Base-by-base conservation (phyloP, 2,797 vertebrate genomes). In the Rhabdophis nuchalis region DNA sequence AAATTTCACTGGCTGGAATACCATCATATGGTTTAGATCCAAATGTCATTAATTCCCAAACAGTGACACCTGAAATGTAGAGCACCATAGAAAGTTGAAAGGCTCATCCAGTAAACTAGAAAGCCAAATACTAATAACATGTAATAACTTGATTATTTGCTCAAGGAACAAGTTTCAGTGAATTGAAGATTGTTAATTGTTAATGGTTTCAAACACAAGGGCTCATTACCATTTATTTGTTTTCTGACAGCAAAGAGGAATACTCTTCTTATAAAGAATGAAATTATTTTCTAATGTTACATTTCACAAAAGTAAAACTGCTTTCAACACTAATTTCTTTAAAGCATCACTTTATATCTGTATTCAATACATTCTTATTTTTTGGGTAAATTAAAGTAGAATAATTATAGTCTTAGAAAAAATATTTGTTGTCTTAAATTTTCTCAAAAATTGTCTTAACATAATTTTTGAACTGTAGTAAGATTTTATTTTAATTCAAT, bases 1-100 rank as follows among this genome's bases (percentile, higher is more conserved):
- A 97, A 93, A 99, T 98, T 93, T 99, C 98, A 10, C 97, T 98
- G 64, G 99, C 98, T 0, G 98, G 98, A 90, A 99, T 99, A n/a
- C 98, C 98, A 0, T 99, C 98, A 0, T 99, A 99, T 0, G 99
- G 99, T 94, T 99, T 99, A 88, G 97, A 98, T 8, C 99, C 99
- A 29, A 99, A 99, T 0, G 99, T 99, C 99, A 99, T 99, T 95
- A 99, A 93, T 97, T 99, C 99, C 99, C 99, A 99, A 27, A 99
- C 98, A 0, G 99, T 99, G 94, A 99, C 99, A 46, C 99, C 99
- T 98, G 96, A 56, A 91, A 27, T n/a, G 50, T 46, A 87, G 57
- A 95, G 77, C 23, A 90, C 82, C 88, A 88, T 68, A 89, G 11
- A 0, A 0, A 93, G 56, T 95, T 53, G 32, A 61, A 88, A 91